Base-by-base conservation (phyloP, 2,888 invertebrate species). In the Drosophila conformis region DNA sequence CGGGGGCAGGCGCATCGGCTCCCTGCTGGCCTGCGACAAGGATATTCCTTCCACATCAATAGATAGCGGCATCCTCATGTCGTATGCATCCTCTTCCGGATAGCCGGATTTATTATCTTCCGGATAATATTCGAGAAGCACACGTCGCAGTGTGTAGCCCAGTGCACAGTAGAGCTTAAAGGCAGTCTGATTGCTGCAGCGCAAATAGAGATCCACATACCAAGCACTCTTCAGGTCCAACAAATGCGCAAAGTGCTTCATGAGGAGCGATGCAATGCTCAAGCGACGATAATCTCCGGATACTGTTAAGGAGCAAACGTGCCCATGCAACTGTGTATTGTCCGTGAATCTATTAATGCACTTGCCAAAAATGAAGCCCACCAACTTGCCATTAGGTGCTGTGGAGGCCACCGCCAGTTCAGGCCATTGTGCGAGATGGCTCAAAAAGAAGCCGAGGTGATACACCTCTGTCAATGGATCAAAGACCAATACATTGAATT, bases 311-410 rank as follows among this genome's bases (percentile, higher is more conserved):
- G 74, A 66, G 8, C 83, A 74, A 2, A 85, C 69, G 48, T 90
- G 81, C 0, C 83, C 83, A 27, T 88, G 73, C 8, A 31, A 10
- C 8, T 38, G 48, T 4, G 46, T 13, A 0, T 51, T 8, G 0
- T 38, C 21, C 2, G 7, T 52, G 0, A 38, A 35, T 0, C 31
- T 40, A 2, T 48, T 27, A 13, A 51, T 10, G 6, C 40, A 54
- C 21, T 88, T 83, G 31, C 85, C 85, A 29, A 85, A 83, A 10
- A 90, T 90, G 21, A 78, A 80, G 8, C 85, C 85, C 33, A 64
- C 52, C 36, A 52, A 21, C 1, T 51, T 66, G 8, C 52, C 71
- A n/a, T 62, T 49, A 21, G 84, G 69, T 0, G 73, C 31, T 4
- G 56, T 31, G 4, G 73, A n/a, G 8, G 87, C 81, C 21, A 73